Evolutionary conservation across 2,888 invertebrate genomes (phyloP).

Genomic region (Heliconius hortense): DNA sequence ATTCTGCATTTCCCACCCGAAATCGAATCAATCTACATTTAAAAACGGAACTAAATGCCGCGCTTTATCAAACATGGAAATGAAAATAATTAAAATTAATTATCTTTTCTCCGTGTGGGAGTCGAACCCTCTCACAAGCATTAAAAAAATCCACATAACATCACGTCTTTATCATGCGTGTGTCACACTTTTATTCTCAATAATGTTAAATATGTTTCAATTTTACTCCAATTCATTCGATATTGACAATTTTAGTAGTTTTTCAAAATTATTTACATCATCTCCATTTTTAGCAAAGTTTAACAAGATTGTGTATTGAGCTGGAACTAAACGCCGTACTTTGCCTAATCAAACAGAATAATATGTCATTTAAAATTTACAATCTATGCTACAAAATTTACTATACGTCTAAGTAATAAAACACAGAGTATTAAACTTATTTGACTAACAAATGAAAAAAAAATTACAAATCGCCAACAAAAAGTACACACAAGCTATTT

Average conservation of each 20-base stretch:
- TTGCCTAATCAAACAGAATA: not conserved
- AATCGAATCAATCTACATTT: not conserved
- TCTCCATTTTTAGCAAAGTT: no score
- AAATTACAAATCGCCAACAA: constrained; percentile 11
- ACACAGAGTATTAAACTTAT: not conserved
- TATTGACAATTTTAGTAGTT: not conserved
- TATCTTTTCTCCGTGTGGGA: not conserved
- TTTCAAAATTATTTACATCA: no score
- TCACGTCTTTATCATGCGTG: not conserved
- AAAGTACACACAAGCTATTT: not conserved
- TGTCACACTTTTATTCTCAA: not conserved
- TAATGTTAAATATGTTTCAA: not conserved
- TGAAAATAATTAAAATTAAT: not conserved
- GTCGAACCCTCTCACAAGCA: not conserved
- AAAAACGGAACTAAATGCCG: no score
- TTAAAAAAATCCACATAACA: not conserved
- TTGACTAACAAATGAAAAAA: not conserved
- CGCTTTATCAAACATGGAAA: not conserved
- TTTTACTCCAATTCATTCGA: not conserved
- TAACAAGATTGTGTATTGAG: not conserved
- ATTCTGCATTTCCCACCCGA: not conserved
- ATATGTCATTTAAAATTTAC: not conserved
- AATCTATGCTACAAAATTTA: not conserved
- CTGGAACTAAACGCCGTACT: not conserved
- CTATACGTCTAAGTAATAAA: not conserved